These are phyloP conservation scores for Proteles cristata DNA, from an alignment of 2,113 vertebrate species.

Conservation along the genomic window DNA sequence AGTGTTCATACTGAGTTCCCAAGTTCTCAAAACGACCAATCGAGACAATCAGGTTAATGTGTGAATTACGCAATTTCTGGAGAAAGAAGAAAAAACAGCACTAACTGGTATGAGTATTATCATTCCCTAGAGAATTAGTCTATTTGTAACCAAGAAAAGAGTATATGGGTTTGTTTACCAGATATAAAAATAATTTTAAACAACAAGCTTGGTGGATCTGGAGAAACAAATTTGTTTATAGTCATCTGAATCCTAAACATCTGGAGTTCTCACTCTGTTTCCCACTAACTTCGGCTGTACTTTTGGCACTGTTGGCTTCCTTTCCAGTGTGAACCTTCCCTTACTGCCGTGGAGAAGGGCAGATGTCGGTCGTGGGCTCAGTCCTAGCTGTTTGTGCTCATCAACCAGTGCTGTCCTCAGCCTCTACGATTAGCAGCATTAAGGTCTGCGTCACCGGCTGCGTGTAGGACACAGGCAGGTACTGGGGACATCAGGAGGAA, in stretches of 20 bases:
- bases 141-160: conserved; percentile 58
- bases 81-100: conserved; percentile 7
- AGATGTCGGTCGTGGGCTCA: background rate
- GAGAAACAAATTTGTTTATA: conserved; percentile 51
- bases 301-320: background rate
- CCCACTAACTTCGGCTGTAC: background rate
- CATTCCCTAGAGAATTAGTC: conserved; percentile 60
- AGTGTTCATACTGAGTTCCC: background rate
- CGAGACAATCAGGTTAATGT: background rate
- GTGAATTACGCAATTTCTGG: conserved; percentile 31
- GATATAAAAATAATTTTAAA: conserved; percentile 71
- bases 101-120: background rate
- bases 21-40: conserved; percentile 39
- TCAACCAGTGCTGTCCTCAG: background rate
- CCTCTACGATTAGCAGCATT: background rate
- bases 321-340: background rate
- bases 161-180: conserved; percentile 72
- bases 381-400: background rate
- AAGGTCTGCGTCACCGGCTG: background rate
- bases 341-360: fast-evolving
- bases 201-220: conserved; percentile 19
- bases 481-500: background rate
- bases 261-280: conserved; percentile 49
- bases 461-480: fast-evolving
- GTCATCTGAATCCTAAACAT: conserved; percentile 61